Percentiles rank a stretch among this genome's conserved stretches.
Evolutionary conservation across 2,888 invertebrate species (phyloP).

Genomic region (Eupithecia insigniata): DNA sequence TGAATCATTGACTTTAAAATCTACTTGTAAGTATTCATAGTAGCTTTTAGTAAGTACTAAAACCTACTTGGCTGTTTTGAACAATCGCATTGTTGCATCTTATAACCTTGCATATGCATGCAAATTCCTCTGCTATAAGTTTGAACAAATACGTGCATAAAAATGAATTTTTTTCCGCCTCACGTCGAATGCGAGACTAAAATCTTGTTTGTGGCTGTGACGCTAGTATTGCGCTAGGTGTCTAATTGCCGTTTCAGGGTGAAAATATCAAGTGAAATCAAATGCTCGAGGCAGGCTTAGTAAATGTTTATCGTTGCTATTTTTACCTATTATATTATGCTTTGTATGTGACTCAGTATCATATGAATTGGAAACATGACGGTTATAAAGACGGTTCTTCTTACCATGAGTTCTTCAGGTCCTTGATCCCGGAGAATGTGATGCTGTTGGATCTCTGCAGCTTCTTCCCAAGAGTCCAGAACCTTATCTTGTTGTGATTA

Average conservation of each 20-base stretch:
- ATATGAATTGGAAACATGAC: neutral
- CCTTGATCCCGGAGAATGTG: constrained; percentile 83
- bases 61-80: constrained; percentile 13
- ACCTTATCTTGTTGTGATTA: constrained; percentile 85
- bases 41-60: neutral
- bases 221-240: constrained; percentile 35
- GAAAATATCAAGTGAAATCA: constrained; percentile 48
- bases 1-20: constrained; percentile 18
- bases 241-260: constrained; percentile 53
- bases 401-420: constrained; percentile 85
- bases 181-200: constrained; percentile 17
- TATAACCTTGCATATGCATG: constrained; percentile 21
- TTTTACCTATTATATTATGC: neutral
- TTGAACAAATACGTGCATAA: constrained; percentile 10
- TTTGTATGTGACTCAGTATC: neutral
- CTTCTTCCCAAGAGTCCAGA: constrained; percentile 85
- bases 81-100: constrained; percentile 27
- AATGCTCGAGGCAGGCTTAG: constrained; percentile 42
- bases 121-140: constrained; percentile 12
- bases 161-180: constrained; percentile 10
- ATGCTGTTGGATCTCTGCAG: constrained; percentile 85
- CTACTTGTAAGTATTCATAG: neutral
- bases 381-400: constrained; percentile 42
- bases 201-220: constrained; percentile 34
- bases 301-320: neutral